Evolutionary conservation across 1,140 invertebrate species (phyloP), one percentile per base, ranked within the genome.

Genomic region (Drosophila trapezifrons): DNA sequence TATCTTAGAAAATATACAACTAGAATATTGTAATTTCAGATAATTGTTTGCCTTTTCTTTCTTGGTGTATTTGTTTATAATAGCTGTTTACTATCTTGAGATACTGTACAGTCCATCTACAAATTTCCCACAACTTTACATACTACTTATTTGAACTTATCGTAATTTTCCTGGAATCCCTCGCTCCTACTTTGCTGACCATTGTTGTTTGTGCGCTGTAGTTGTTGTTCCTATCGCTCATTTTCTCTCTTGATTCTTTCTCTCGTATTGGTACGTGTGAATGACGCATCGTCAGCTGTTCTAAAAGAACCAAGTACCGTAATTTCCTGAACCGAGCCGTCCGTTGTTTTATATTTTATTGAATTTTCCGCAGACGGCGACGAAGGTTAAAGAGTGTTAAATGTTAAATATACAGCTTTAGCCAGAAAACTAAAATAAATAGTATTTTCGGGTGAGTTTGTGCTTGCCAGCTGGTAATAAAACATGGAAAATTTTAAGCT

Each of bases 201-300:
- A 13, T 27, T 51, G 52, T 35, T 60, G 56, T 82, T 52, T 32
- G 18, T 64, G 58, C 66, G 46, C 55, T 32, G 32, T 32, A 32
- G 51, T 45, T 62, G 18, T 42, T 49, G 42, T 47, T 54, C 29
- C 22, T 69, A 25, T 78, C 25, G 43, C 20, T 69, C 29, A 60
- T 67, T 52, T 56, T 73, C 82, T 79, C 47, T 84, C 63, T 46
- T 46, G 46, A 45, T 60, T 56, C 37, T 43, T 64, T 59, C 32
- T 29, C 40, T 56, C 64, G 64, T 57, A 35, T 47, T 62, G 57
- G 65, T 51, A 49, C 62, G 42, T 69, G 64, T 82, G 83, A 83
- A 87, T 87, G 83, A 87, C 83, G 83, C 83, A 87, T 87, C 84
- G 76, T 87, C 83, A 87, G 83, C 83, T 87, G 83, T 89, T 87